A percentile compares a stretch with the other conserved stretches of the same genome.
These are phyloP conservation scores for Cylindroiulus punctatus DNA, from an alignment of 2,888 invertebrate species.

Conservation along the genomic window DNA sequence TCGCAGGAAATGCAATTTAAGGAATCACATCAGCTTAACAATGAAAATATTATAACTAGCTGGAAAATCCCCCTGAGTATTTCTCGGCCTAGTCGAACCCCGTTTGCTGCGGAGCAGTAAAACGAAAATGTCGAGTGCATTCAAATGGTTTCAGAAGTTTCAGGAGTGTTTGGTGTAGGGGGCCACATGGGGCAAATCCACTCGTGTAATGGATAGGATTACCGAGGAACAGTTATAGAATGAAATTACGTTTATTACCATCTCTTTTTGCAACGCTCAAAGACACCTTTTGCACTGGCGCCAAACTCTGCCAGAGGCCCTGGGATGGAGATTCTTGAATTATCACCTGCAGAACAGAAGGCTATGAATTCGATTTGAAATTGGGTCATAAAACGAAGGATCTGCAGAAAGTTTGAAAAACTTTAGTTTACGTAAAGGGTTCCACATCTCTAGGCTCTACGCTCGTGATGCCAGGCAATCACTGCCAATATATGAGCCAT, in stretches of 20 bases:
- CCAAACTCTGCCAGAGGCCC: not conserved
- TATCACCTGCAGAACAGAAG: conserved; percentile 28
- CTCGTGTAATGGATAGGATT: conserved; percentile 40
- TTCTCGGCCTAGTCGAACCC: not conserved
- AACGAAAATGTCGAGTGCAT: not conserved
- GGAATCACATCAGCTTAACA: conserved; percentile 36
- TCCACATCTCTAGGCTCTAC: too few species aligned
- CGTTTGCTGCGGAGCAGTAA: not conserved
- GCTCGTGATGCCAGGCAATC: too few species aligned
- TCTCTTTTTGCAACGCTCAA: not conserved
- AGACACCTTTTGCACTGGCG: conserved; percentile 22
- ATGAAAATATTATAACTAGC: conserved; percentile 43
- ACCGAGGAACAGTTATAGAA: conserved; percentile 12
- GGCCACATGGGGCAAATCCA: conserved; percentile 34
- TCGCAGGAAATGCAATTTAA: conserved; percentile 17
- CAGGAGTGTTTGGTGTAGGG: not conserved
- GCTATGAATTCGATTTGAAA: not conserved
- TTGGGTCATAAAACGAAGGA: not conserved
- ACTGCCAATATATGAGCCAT: too few species aligned
- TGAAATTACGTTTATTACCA: conserved; percentile 34
- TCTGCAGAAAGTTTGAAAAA: not conserved
- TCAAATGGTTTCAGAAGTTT: conserved; percentile 37
- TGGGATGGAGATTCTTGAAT: not conserved
- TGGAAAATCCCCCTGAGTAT: conserved; percentile 18
- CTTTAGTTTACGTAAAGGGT: not conserved